A percentile compares a stretch with the other conserved stretches of the same genome.
Evolutionary conservation across 2,797 vertebrate genomes (phyloP).

Genomic region (Pseudotriccus pelzelni): DNA sequence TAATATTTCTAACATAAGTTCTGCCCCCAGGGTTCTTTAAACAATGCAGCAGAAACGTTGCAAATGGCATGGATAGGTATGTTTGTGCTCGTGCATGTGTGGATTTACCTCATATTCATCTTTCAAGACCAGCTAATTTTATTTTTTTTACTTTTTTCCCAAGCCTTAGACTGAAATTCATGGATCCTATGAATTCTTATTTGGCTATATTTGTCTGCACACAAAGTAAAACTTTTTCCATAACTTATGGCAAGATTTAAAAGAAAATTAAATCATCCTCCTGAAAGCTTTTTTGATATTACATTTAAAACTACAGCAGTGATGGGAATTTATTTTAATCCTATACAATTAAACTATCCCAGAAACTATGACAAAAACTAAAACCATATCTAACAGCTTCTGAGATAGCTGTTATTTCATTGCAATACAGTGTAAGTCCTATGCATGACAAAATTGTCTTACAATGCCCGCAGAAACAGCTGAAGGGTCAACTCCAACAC

Average conservation of each 20-base stretch:
- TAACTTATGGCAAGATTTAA: neutral
- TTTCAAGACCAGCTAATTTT: neutral
- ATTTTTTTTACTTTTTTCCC: neutral
- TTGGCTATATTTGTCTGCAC: neutral
- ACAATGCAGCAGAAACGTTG: neutral
- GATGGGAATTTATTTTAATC: neutral
- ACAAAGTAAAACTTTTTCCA: neutral
- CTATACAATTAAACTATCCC: neutral
- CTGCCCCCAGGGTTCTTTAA: neutral
- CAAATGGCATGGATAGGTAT: neutral
- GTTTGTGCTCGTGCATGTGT: neutral
- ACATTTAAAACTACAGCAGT: neutral
- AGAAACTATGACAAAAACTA: neutral
- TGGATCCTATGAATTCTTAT: neutral
- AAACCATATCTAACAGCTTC: neutral
- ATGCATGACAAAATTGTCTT: neutral
- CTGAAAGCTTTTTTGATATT: neutral
- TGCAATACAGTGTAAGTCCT: neutral
- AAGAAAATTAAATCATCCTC: neutral
- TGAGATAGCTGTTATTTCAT: conserved; percentile 11
- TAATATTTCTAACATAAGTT: neutral
- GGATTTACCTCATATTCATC: neutral
- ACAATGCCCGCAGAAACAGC: neutral
- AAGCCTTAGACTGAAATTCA: neutral
- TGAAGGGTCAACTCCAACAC: neutral